phyloP scores from a whole-genome alignment of 2,888 invertebrate species.

The Craniophora ligustri region DNA sequence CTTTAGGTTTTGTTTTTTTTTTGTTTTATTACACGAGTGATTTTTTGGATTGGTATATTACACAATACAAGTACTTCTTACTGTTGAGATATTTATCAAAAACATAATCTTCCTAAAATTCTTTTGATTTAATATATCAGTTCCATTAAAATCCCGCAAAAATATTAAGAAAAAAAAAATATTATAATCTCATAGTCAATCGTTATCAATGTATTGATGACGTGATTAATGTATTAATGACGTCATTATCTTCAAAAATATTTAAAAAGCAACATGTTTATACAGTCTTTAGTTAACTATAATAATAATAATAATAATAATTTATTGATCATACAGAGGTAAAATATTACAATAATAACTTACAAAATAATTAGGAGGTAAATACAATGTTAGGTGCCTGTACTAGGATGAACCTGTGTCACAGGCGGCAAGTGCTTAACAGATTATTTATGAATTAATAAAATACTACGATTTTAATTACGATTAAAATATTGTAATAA shows the following conservation, averaged over 20 bases:
- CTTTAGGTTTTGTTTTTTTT: too few relatives aligned
- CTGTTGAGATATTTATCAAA: neutral
- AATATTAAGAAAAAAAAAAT: neutral
- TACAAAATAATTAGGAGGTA: too few relatives aligned
- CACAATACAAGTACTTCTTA: neutral
- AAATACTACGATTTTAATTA: too few relatives aligned
- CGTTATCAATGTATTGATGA: slow-evolving; percentile 1
- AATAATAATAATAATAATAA: neutral
- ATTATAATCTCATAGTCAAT: neutral
- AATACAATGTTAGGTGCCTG: too few relatives aligned
- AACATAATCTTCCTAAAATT: neutral
- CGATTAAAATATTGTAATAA: too few relatives aligned
- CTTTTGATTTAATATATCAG: neutral
- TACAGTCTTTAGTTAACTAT: neutral
- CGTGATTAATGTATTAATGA: slow-evolving; percentile 1
- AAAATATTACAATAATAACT: too few relatives aligned
- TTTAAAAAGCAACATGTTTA: slow-evolving; percentile 12
- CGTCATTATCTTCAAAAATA: neutral
- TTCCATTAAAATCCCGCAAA: slow-evolving; percentile 25
- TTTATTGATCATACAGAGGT: too few relatives aligned
- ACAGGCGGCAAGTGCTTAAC: too few relatives aligned
- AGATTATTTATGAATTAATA: too few relatives aligned
- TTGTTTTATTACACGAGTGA: too few relatives aligned
- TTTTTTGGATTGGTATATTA: too few relatives aligned
- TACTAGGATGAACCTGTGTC: too few relatives aligned